Evolutionary conservation across 2,113 vertebrate species (phyloP), one percentile per base, ranked within the genome.

Genomic region (Sterrhoptilus dennistouni): DNA sequence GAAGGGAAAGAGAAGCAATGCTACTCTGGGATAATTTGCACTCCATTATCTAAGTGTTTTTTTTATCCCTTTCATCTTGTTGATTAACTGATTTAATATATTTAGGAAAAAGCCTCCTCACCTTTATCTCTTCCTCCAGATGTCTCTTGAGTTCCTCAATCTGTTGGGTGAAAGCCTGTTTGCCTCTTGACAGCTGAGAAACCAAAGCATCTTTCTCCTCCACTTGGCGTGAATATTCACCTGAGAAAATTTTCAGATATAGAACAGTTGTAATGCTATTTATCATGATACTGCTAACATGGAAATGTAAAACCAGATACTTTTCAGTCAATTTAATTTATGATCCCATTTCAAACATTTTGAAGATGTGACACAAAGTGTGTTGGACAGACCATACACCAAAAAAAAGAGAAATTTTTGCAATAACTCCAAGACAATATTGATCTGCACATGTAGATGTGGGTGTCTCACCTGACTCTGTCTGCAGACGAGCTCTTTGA

Each of bases 131-230:
- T 82, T 99, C 98, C 19, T 99, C 98, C 24, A 98, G 40, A 28
- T 98, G 98, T 57, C 97, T 98, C 90, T 98, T 99, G 79, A 99
- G 97, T 69, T 99, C 98, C 74, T 99, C 98, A 83, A 94, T 96
- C 81, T 99, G 98, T 71, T 99, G 98, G 6, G 97, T 97, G 56
- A 97, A 98, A 15, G 97, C 98, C 69, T 98, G 98, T 68, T 99
- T 99, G n/a, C 97, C 97, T 86, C 98, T 98, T 49, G 97, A 97
- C 65, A 98, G 96, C 68, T 99, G 98, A 89, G 98, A 98, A 60
- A 99, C 95, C 40, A 98, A 82, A 28, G 97, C 93, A 71, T 99
- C 98, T 64, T 98, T 89, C 45, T 89, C 87, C 1, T 82, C 87
- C 40, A 90, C 31, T 3, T 70, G 88, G 14, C 88, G 88, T 50